A percentile compares a stretch with the other conserved stretches of the same genome.
Evolutionary conservation across 2,113 vertebrate species (phyloP).

Genomic region (Microtus oregoni): DNA sequence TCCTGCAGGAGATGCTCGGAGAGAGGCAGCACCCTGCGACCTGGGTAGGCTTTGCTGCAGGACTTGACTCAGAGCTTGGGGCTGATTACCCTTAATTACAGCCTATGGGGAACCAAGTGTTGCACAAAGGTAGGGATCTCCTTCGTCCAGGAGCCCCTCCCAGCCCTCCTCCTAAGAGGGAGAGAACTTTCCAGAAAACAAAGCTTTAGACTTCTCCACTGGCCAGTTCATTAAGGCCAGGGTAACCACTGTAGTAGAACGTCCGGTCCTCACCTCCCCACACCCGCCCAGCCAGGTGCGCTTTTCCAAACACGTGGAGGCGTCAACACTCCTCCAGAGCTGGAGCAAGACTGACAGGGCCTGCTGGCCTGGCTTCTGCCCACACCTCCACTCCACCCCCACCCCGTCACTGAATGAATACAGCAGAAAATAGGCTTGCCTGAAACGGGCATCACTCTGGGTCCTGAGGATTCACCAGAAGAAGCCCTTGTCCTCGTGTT

Average conservation of each 20-base stretch:
- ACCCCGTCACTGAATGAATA: neutral
- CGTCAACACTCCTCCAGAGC: neutral
- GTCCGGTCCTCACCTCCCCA: neutral
- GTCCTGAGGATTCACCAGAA: neutral
- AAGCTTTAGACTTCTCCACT: neutral
- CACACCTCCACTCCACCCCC: neutral
- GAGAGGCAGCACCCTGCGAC: neutral
- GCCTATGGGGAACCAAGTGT: neutral
- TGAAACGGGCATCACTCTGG: neutral
- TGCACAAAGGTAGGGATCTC: neutral
- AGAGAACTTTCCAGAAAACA: neutral
- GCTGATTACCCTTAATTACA: slow-evolving; percentile 18
- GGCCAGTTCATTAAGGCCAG: neutral
- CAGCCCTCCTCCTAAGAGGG: neutral
- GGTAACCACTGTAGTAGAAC: neutral
- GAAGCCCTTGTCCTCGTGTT: neutral
- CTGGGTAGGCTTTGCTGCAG: neutral
- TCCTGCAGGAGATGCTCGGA: neutral
- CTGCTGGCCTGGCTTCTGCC: slow-evolving; percentile 23
- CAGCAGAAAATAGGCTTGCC: neutral
- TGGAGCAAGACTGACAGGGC: slow-evolving; percentile 41
- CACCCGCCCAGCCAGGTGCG: neutral
- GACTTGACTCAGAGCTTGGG: neutral
- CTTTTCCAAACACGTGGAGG: neutral
- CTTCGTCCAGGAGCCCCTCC: neutral